phyloP scores from a whole-genome alignment of 2,113 vertebrate species.

The Tiliqua scincoides region DNA sequence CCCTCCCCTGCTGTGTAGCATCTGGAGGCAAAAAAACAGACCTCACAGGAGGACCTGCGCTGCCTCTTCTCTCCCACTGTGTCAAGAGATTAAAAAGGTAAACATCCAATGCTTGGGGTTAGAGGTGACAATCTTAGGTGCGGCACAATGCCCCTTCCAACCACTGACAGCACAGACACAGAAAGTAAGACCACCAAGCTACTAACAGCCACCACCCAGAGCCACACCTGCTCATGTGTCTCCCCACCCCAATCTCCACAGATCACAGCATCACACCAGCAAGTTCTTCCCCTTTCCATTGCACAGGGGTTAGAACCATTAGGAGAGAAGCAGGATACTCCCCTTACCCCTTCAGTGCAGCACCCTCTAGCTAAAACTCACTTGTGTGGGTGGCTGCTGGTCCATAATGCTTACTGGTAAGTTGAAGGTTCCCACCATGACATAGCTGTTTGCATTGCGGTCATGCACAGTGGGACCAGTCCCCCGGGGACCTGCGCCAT shows the following conservation, averaged over 20 bases:
- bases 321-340: neutral
- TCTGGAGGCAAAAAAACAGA: too few species aligned
- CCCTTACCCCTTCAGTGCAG: constrained; percentile 3
- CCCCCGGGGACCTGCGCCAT: constrained; percentile 72
- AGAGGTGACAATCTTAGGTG: neutral
- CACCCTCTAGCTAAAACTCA: constrained; percentile 39
- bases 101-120: too few species aligned
- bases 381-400: constrained; percentile 67
- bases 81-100: too few species aligned
- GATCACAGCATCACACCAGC: neutral
- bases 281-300: neutral
- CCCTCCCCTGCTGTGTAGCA: neutral
- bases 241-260: too few species aligned
- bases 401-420: constrained; percentile 89
- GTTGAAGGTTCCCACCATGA: constrained; percentile 94
- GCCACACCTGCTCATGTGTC: neutral
- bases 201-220: neutral
- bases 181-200: neutral
- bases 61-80: neutral
- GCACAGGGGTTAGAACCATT: neutral
- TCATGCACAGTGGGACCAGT: constrained; percentile 83
- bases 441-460: constrained; percentile 92
- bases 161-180: neutral
- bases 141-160: neutral
- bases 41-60: neutral